These are phyloP conservation scores for Leptinotarsa rubiginosa DNA, from an alignment of 2,888 invertebrate species.

Conservation along the genomic window DNA sequence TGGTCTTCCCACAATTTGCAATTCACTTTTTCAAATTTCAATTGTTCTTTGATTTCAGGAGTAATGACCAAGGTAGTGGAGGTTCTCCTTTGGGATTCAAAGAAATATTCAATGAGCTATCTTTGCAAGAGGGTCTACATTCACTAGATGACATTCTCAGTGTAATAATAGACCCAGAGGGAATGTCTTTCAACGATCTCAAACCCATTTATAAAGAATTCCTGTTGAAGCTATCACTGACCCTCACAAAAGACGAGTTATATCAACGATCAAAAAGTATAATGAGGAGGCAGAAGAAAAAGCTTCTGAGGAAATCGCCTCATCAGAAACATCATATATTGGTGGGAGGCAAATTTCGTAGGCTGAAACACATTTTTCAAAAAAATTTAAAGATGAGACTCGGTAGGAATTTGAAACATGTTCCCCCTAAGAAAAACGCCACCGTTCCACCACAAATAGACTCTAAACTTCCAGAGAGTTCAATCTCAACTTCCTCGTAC, in stretches of 20 bases:
- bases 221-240: conserved; percentile 85
- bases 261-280: conserved; percentile 91
- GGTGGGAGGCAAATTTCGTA: conserved; percentile 60
- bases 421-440: conserved; percentile 12
- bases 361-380: conserved; percentile 70
- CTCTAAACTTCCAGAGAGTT: conserved; percentile 69
- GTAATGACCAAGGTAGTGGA: conserved; percentile 74
- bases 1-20: no score
- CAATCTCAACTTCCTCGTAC: conserved; percentile 74
- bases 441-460: conserved; percentile 35
- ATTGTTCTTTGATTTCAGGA: conserved; percentile 65
- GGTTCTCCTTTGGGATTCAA: conserved; percentile 88
- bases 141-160: conserved; percentile 89
- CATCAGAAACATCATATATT: conserved; percentile 55
- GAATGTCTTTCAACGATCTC: conserved; percentile 93
- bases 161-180: conserved; percentile 90
- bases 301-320: conserved; percentile 69
- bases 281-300: conserved; percentile 86
- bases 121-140: conserved; percentile 87
- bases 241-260: conserved; percentile 91
- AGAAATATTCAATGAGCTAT: conserved; percentile 88
- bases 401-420: conserved; percentile 45
- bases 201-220: conserved; percentile 94
- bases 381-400: conserved; percentile 67
- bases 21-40: background rate